These are phyloP conservation scores for Porites evermanni DNA, from an alignment of 92 coral and sea anemone species.

Conservation along the genomic window DNA sequence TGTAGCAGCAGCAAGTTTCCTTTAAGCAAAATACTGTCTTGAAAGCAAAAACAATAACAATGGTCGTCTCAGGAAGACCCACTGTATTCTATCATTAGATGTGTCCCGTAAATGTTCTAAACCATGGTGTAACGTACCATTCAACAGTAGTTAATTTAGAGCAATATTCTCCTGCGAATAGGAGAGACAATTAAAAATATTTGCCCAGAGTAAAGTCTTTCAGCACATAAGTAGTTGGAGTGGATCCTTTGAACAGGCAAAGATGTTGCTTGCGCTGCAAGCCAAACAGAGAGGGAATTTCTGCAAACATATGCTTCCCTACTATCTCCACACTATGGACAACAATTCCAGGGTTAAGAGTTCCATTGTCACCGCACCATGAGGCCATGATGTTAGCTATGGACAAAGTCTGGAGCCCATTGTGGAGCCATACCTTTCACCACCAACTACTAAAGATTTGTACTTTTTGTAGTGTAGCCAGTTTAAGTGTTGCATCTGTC, in stretches of 20 bases:
- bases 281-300: constrained; percentile 50
- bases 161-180: constrained; percentile 26
- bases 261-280: constrained; percentile 52
- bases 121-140: neutral
- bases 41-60: too few relatives aligned
- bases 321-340: constrained; percentile 45
- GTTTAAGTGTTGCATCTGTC: too few relatives aligned
- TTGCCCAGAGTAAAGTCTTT: constrained; percentile 31
- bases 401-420: constrained; percentile 22
- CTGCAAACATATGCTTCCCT: constrained; percentile 48
- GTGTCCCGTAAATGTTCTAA: neutral
- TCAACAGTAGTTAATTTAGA: neutral
- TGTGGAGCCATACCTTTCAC: constrained; percentile 50
- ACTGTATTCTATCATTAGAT: neutral
- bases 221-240: constrained; percentile 49
- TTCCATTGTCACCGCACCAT: constrained; percentile 46
- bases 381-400: constrained; percentile 8
- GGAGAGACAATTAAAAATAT: constrained; percentile 33
- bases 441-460: constrained; percentile 14
- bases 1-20: too few relatives aligned
- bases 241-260: constrained; percentile 66
- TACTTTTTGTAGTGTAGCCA: too few relatives aligned
- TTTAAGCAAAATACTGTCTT: too few relatives aligned
- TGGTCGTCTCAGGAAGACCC: too few relatives aligned
- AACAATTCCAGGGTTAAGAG: constrained; percentile 37